Evolutionary conservation across 2,888 invertebrate species (phyloP).

Genomic region (Cephalotes varians): DNA sequence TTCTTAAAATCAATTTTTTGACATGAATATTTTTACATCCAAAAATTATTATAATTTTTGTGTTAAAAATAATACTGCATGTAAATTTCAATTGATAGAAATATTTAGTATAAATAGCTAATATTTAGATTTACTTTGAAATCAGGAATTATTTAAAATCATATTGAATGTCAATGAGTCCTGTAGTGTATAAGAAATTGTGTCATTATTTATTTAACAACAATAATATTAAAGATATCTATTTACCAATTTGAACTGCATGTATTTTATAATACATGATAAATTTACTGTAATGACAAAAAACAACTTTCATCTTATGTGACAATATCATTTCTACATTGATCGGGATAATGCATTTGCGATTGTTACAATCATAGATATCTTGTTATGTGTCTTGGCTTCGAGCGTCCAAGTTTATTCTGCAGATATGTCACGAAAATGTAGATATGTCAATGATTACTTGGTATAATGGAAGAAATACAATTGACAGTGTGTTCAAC

Average conservation of each 20-base stretch:
- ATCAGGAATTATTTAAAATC: neutral
- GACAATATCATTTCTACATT: slow-evolving; percentile 58
- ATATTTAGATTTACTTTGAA: neutral
- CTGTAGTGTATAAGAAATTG: neutral
- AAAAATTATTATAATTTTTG: neutral
- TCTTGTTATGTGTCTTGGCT: slow-evolving; percentile 27
- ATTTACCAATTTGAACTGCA: neutral
- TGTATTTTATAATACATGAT: neutral
- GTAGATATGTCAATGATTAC: neutral
- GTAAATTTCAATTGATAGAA: neutral
- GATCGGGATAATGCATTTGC: slow-evolving; percentile 50
- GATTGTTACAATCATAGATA: slow-evolving; percentile 58
- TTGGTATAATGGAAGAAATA: neutral
- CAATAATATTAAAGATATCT: neutral
- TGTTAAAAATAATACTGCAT: neutral
- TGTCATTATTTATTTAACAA: slow-evolving; percentile 13
- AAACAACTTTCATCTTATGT: slow-evolving; percentile 17
- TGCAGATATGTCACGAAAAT: neutral
- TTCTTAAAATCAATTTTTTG: neutral
- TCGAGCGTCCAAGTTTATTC: neutral
- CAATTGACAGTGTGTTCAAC: neutral
- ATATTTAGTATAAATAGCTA: neutral
- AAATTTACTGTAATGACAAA: slow-evolving; percentile 28
- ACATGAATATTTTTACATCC: neutral
- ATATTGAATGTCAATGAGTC: too few species aligned